These are phyloP conservation scores for Mus pahari DNA, from an alignment of 2,113 vertebrate species.

Conservation along the genomic window DNA sequence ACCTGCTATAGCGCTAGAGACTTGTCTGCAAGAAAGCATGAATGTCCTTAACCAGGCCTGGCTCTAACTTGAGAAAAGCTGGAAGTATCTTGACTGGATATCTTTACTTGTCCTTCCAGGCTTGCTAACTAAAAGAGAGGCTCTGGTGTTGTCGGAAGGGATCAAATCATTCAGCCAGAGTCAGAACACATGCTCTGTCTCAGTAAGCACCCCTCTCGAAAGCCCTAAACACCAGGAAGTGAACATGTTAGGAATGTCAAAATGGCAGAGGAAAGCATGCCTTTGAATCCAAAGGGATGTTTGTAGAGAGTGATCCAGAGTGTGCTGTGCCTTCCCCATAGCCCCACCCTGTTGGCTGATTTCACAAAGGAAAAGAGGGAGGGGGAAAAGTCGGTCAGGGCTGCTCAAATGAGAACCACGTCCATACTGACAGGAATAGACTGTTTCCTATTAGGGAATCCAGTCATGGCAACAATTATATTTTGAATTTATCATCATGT, in stretches of 20 bases:
- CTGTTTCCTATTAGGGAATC: constrained; percentile 75
- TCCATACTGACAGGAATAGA: constrained; percentile 67
- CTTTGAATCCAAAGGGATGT: constrained; percentile 62
- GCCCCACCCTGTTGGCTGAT: constrained; percentile 43
- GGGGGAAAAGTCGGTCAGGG: constrained; percentile 55
- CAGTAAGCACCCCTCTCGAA: background rate
- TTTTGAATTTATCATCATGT: constrained; percentile 75
- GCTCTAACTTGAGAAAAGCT: background rate
- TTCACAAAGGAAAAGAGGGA: constrained; percentile 69
- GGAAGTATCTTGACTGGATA: background rate
- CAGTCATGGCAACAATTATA: constrained; percentile 77
- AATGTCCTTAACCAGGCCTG: background rate
- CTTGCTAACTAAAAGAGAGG: constrained; percentile 35
- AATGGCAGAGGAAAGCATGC: constrained; percentile 51
- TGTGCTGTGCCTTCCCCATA: constrained; percentile 2
- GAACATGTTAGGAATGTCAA: constrained; percentile 26
- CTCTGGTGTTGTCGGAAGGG: background rate
- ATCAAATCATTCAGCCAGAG: background rate
- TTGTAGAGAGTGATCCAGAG: constrained; percentile 57
- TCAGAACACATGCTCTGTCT: constrained; percentile 1
- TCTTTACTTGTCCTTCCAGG: background rate
- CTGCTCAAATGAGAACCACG: constrained; percentile 73
- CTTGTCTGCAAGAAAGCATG: background rate
- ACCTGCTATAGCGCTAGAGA: background rate
- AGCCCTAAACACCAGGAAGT: background rate